Base-by-base conservation (phyloP, 2,113 vertebrate genomes). In the Osmerus eperlanus region DNA sequence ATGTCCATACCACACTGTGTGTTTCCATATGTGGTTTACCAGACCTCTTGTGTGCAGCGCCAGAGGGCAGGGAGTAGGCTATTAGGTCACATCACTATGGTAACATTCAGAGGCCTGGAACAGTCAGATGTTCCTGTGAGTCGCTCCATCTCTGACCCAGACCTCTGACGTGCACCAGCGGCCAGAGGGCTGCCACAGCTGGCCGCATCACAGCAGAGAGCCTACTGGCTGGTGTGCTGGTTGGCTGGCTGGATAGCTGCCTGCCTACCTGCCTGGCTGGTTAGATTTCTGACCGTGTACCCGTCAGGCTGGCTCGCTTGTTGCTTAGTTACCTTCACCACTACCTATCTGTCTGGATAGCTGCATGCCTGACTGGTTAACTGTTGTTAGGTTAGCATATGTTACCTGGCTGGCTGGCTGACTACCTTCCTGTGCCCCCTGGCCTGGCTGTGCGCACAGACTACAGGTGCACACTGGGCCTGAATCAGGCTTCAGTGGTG, bases 151-250 rank as follows among this genome's bases (percentile, higher is more conserved):
- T 64, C 32, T 65, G 32, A 47, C 63, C 53, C 15, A 4, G 18
- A 36, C 19, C 16, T 55, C n/a, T 61, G 59, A 71, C 3, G 36
- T 63, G 23, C 23, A 13, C 36, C 56, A 28, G 67, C 51, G 12
- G 41, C 25, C 51, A 66, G 19, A 69, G 60, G 76, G 28, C 47
- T 18, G 67, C 15, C 56, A 72, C 76, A 83, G 78, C 59, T 72
- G 73, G 67, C 73, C 41, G 59, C 19, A 18, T 14, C 15, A 62
- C 25, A 70, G 59, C 68, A 63, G 53, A 58, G 41, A 47, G 55
- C 60, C 3, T 3, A 47, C 41, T 47, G 41, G 9, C 47, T 12
- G 16, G 15, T 56, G 16, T 8, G 19, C 19, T 59, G n/a, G 56
- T 60, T 23, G 58, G 9, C 41, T 47, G 41, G 9, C 41, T 47